These are phyloP conservation scores for Falco berigora DNA, from an alignment of 2,797 vertebrate genomes.

Conservation along the genomic window DNA sequence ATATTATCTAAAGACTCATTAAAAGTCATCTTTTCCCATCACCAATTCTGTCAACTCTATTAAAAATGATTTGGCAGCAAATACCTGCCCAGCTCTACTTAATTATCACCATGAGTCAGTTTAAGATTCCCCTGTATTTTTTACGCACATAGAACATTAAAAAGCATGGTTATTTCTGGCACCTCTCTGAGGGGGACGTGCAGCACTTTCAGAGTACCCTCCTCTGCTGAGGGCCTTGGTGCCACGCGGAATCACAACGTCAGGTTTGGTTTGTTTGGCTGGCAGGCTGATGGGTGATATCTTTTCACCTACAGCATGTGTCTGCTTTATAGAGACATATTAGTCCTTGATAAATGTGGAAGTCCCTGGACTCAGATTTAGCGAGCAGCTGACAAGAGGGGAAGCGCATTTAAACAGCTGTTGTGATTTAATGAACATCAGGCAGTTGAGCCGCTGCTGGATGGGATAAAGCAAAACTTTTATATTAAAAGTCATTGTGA, in stretches of 20 bases:
- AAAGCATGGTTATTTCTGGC: neutral
- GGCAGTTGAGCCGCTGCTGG: neutral
- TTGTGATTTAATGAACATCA: neutral
- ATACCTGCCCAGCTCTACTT: neutral
- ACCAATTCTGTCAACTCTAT: neutral
- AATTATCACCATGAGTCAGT: neutral
- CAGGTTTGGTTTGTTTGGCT: neutral
- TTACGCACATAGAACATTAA: neutral
- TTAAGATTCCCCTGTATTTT: neutral
- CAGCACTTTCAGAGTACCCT: neutral
- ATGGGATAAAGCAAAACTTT: neutral
- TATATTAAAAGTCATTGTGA: neutral
- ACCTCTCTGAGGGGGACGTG: rapidly evolving
- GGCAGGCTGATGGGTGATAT: neutral
- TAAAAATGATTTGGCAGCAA: neutral
- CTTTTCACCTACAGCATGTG: neutral
- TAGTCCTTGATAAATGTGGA: neutral
- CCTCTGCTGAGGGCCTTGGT: neutral
- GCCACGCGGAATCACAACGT: neutral
- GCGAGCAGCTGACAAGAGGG: neutral
- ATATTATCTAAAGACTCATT: neutral
- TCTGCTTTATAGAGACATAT: neutral
- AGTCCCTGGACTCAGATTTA: neutral
- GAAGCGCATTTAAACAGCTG: neutral
- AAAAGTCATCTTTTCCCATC: neutral